A percentile compares a stretch with the other conserved stretches of the same genome.
Conservation (phyloP, 2,797 vertebrate species). For the Salarias fasciatus region DNA sequence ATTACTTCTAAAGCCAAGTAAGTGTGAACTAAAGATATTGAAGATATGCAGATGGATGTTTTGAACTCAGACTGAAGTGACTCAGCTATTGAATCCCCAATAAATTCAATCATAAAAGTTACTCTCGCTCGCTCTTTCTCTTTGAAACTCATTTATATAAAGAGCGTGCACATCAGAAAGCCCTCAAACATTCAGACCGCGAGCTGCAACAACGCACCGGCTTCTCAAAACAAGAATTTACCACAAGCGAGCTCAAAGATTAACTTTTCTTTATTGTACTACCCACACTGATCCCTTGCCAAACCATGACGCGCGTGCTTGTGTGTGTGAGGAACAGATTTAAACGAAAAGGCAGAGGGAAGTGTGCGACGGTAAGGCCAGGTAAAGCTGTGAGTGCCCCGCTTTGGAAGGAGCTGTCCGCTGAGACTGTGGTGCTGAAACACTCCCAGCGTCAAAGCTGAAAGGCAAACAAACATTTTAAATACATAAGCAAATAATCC, state of each 20-base stretch:
- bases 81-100: neutral
- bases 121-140: neutral
- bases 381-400: conserved; percentile 7
- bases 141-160: neutral
- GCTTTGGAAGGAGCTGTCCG: conserved; percentile 63
- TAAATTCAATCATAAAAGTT: neutral
- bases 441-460: conserved; percentile 26
- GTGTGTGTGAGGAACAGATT: neutral
- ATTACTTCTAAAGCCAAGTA: no score
- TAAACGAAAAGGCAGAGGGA: neutral
- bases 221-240: conserved; percentile 11
- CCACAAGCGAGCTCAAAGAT: conserved; percentile 13
- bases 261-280: neutral
- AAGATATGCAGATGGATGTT: no score
- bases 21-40: no score
- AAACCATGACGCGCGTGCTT: neutral
- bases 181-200: neutral
- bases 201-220: conserved; percentile 5
- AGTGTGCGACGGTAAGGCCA: neutral
- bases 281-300: conserved; percentile 12
- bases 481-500: conserved; percentile 1
- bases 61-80: no score
- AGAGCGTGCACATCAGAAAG: conserved; percentile 2
- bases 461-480: conserved; percentile 1
- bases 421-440: conserved; percentile 70